phyloP scores from a whole-genome alignment of 2,888 invertebrate species.

The Eurytoma adleriae region DNA sequence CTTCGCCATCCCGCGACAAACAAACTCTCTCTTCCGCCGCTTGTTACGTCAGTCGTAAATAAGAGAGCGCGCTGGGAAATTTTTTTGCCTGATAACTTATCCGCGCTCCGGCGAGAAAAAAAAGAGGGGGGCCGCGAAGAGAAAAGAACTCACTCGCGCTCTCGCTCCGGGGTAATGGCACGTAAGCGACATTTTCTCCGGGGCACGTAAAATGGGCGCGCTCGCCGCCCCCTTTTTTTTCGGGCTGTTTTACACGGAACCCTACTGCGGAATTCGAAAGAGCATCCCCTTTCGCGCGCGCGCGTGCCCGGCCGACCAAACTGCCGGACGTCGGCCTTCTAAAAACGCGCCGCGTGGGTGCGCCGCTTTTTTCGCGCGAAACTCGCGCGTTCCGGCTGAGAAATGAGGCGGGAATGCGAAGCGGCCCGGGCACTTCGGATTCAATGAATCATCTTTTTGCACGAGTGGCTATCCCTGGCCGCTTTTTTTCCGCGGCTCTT shows the following conservation, averaged over 20 bases:
- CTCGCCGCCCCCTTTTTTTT: neutral
- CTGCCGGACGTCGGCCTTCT: neutral
- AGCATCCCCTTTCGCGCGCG: neutral
- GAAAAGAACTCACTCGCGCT: neutral
- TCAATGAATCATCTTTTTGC: constrained; percentile 17
- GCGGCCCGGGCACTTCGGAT: constrained; percentile 15
- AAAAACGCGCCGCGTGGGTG: constrained; percentile 17
- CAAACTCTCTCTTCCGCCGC: too few species aligned
- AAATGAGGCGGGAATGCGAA: constrained; percentile 15
- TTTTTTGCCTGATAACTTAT: constrained; percentile 1
- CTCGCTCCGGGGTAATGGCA: constrained; percentile 38
- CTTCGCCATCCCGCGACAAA: too few species aligned
- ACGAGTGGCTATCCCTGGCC: neutral
- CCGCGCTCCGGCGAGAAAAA: neutral
- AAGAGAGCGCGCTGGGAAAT: constrained; percentile 19
- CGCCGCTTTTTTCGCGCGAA: constrained; percentile 1
- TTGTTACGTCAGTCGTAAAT: constrained; percentile 8
- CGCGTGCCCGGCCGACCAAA: constrained; percentile 21
- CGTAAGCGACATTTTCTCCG: constrained; percentile 45
- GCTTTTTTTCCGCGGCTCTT: neutral
- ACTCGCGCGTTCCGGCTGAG: neutral
- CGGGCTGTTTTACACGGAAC: constrained; percentile 19
- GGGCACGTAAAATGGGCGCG: neutral
- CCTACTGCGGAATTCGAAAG: constrained; percentile 21
- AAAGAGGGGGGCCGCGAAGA: neutral